These are phyloP conservation scores for Elanoides forficatus DNA, from an alignment of 2,113 vertebrate genomes.

Conservation along the genomic window DNA sequence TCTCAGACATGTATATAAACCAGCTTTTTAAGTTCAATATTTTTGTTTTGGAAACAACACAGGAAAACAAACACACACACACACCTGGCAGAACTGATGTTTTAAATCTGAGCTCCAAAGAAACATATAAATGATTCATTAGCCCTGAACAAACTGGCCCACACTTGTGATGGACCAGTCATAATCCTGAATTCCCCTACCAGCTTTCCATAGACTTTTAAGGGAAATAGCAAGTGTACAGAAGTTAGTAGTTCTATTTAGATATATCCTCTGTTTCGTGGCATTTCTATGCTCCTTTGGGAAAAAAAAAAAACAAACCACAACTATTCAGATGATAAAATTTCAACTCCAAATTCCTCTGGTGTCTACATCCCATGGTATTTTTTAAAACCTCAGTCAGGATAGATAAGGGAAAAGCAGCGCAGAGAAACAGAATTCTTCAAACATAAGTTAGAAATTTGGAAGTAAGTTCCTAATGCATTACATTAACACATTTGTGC, in stretches of 20 bases:
- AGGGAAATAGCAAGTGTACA: neutral
- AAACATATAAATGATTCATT: neutral
- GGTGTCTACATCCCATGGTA: neutral
- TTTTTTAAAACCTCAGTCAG: neutral
- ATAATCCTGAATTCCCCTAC: neutral
- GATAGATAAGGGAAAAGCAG: neutral
- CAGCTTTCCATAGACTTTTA: neutral
- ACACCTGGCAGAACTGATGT: neutral
- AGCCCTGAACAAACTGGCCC: neutral
- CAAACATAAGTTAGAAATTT: neutral
- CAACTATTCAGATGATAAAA: neutral
- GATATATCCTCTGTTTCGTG: neutral
- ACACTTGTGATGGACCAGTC: neutral
- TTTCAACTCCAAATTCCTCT: neutral
- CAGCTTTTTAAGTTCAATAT: neutral
- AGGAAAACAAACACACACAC: neutral
- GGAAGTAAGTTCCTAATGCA: neutral
- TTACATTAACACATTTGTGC: constrained; percentile 19
- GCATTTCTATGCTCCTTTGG: neutral
- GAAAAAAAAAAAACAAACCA: neutral
- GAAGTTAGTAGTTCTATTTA: neutral
- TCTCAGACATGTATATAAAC: neutral
- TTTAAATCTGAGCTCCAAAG: neutral
- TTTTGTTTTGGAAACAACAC: neutral
- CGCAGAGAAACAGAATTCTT: neutral